Evolutionary conservation across 2,888 invertebrate genomes (phyloP).

Genomic region (Drosophila paracracens): DNA sequence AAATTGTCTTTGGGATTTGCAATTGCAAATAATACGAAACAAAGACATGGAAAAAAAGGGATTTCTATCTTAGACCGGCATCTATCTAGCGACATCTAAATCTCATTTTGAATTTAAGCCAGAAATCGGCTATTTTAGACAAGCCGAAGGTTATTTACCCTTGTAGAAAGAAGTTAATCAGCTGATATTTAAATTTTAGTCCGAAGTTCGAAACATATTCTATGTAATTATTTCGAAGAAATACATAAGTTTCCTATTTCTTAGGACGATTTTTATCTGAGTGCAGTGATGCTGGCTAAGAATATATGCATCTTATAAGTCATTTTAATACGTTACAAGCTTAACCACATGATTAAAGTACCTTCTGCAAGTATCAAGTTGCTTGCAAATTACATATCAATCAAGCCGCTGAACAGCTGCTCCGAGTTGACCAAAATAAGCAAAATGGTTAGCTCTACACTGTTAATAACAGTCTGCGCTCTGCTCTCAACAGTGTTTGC

Average conservation of each 20-base stretch:
- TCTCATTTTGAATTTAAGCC: neutral
- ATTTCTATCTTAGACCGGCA: neutral
- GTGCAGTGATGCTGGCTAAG: too few species aligned
- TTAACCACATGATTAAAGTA: neutral
- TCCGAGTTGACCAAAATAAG: neutral
- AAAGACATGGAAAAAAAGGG: neutral
- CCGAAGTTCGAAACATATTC: neutral
- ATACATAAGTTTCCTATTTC: too few species aligned
- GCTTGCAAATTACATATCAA: slow-evolving; percentile 38
- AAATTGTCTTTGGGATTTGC: slow-evolving; percentile 10
- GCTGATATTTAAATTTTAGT: neutral
- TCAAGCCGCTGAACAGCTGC: slow-evolving; percentile 15
- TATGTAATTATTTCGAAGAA: too few species aligned
- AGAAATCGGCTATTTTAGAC: neutral
- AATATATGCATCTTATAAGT: too few species aligned
- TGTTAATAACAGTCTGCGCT: neutral
- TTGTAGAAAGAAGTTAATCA: neutral
- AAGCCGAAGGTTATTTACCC: neutral
- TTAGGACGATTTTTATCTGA: too few species aligned
- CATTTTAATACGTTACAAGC: neutral
- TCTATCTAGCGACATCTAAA: neutral
- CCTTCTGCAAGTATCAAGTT: slow-evolving; percentile 7
- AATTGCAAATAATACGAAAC: neutral
- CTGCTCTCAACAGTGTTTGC: slow-evolving; percentile 14
- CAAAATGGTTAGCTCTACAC: neutral